Evolutionary conservation across 2,113 vertebrate species (phyloP), one percentile per base, ranked within the genome.

Genomic region (Gopherus flavomarginatus): DNA sequence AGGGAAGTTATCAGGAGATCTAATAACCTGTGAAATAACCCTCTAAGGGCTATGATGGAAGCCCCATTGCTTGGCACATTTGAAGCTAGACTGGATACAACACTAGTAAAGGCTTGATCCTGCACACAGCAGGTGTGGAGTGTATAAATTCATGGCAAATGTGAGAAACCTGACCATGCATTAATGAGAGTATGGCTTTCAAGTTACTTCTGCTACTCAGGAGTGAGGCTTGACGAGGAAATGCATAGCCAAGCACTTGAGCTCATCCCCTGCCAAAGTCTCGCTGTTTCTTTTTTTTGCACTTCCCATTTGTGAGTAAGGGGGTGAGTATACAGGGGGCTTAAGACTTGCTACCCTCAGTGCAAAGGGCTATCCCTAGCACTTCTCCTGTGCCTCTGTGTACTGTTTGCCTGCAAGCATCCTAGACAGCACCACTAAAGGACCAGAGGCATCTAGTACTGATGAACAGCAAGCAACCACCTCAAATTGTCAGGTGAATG

Each of bases 1-100:
- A 96, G 91, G 88, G 93, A 94, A 89, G 95, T 93, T 93, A 95
- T 96, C 96, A 97, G 96, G 92, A 88, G 94, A 92, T 69, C 65
- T 14, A 88, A 77, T 13, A 21, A 0, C 92, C 94, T 97, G 89
- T 95, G 94, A 97, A 95, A 96, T 52, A 88, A 95, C 86, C 86
- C 75, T 72, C 42, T 92, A 77, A 24, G 80, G 90, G 89, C 96
- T 21, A 38, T 91, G 95, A 97, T 5, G 93, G 79, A 90, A 96
- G n/a, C 59, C 69, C 80, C 91, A 80, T 91, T 96, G 84, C 94
- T 93, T 92, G 91, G 82, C 42, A 93, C 38, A 77, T 47, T 47
- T 78, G 42, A 78, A 29, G 42, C 26, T 78, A 47, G 38, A 47
- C 11, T 82, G 81, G 80, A 78, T 24, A 92, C 92, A 96, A 87